Percentiles rank a stretch among this genome's conserved stretches.
Conservation (phyloP, 1,140 invertebrate genomes). For the Trinorchestia longiramus region DNA sequence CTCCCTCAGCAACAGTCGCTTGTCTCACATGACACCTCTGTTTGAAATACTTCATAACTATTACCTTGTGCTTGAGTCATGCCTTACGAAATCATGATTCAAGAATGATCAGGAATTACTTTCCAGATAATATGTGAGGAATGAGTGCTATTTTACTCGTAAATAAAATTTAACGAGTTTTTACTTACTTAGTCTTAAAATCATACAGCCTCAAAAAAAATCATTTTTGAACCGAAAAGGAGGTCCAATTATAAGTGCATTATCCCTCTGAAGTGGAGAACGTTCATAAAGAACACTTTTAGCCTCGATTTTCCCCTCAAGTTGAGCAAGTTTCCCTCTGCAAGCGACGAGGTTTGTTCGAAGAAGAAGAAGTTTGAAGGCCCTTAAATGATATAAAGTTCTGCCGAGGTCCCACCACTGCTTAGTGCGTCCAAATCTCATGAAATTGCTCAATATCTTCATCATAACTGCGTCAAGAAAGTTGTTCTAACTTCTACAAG, state of each 20-base stretch:
- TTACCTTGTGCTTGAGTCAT: no score
- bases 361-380: neutral
- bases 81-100: no score
- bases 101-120: no score
- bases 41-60: no score
- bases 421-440: neutral
- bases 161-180: neutral
- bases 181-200: neutral
- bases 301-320: neutral
- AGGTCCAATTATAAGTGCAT: neutral
- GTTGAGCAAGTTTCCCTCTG: neutral
- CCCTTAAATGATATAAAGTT: neutral
- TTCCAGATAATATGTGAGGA: no score
- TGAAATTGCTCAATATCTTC: neutral
- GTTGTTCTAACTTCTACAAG: constrained; percentile 1
- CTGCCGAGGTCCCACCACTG: neutral
- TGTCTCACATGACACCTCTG: no score
- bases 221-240: neutral
- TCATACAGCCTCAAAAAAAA: neutral
- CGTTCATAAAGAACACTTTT: neutral
- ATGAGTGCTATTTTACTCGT: neutral
- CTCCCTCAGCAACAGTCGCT: no score
- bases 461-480: neutral
- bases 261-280: neutral
- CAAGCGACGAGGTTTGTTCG: neutral